Conservation (phyloP, 2,888 invertebrate genomes). For the Geophilus truncorum region DNA sequence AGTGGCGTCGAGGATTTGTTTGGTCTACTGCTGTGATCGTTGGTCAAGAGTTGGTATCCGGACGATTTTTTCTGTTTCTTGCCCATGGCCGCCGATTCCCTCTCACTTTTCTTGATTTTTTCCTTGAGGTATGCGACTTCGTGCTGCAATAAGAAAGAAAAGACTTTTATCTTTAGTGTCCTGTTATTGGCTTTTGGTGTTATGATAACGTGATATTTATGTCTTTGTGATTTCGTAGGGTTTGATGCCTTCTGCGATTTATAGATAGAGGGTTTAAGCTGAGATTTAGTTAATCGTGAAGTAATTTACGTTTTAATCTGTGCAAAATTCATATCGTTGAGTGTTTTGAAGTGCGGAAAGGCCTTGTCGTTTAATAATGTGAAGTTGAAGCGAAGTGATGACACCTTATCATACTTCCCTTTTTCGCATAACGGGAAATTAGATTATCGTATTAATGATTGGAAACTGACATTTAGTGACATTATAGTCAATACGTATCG, state of each 20-base stretch:
- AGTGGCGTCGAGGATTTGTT: background rate
- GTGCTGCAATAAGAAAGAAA: conserved; percentile 37
- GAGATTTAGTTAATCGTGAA: background rate
- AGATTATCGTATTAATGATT: too few relatives aligned
- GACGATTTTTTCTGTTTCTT: conserved; percentile 31
- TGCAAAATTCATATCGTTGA: background rate
- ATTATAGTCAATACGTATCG: too few relatives aligned
- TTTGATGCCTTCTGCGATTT: too few relatives aligned
- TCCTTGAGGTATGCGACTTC: conserved; percentile 43
- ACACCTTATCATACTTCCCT: too few relatives aligned
- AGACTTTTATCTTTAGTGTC: too few relatives aligned
- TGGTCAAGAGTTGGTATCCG: background rate
- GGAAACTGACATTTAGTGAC: too few relatives aligned
- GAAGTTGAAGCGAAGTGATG: background rate
- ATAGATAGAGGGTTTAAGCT: too few relatives aligned
- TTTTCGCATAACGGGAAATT: too few relatives aligned
- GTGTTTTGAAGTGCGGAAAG: background rate
- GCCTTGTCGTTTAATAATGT: background rate
- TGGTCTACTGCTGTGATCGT: background rate
- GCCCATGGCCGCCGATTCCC: conserved; percentile 36
- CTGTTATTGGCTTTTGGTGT: too few relatives aligned
- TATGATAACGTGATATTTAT: too few relatives aligned
- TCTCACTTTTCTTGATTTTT: conserved; percentile 41
- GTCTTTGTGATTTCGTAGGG: too few relatives aligned
- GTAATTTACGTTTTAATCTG: background rate